A percentile compares a stretch with the other conserved stretches of the same genome.
phyloP scores from a whole-genome alignment of 2,113 vertebrate genomes.

The Apeltes quadracus region DNA sequence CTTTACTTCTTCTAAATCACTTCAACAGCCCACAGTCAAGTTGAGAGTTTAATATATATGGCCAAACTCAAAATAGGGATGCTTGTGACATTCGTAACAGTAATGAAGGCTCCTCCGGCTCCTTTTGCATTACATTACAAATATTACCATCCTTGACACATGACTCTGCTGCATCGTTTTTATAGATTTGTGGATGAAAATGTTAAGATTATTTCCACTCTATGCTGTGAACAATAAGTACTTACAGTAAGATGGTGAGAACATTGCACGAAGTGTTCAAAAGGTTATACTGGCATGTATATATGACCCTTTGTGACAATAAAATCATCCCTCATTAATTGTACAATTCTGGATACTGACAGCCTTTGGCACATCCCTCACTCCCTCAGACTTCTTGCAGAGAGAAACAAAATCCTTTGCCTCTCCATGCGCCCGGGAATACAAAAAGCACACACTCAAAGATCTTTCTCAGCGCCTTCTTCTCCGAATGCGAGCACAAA shows the following conservation, averaged over 20 bases:
- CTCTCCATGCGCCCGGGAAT: background rate
- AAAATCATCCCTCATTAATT: background rate
- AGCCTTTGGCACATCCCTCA: background rate
- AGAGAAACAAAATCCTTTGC: background rate
- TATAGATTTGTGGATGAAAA: background rate
- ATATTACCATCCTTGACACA: background rate
- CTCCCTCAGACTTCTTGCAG: background rate
- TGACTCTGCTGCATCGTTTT: background rate
- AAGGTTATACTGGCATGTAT: background rate
- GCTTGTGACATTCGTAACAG: background rate
- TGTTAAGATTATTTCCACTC: background rate
- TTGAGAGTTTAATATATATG: background rate
- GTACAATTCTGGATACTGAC: background rate
- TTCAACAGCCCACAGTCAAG: background rate
- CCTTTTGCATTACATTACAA: background rate
- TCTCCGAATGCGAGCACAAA: background rate
- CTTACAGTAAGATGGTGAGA: background rate
- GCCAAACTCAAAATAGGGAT: background rate
- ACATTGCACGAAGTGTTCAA: background rate
- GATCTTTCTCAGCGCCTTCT: slow-evolving; percentile 1
- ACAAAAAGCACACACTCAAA: background rate
- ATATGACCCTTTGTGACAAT: background rate
- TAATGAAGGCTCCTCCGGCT: background rate
- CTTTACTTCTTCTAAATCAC: background rate
- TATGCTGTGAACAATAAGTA: background rate